Percentiles rank a stretch among this genome's conserved stretches.
These are phyloP conservation scores for Myotis lucifugus DNA, from an alignment of 2,113 vertebrate genomes.

Conservation along the genomic window DNA sequence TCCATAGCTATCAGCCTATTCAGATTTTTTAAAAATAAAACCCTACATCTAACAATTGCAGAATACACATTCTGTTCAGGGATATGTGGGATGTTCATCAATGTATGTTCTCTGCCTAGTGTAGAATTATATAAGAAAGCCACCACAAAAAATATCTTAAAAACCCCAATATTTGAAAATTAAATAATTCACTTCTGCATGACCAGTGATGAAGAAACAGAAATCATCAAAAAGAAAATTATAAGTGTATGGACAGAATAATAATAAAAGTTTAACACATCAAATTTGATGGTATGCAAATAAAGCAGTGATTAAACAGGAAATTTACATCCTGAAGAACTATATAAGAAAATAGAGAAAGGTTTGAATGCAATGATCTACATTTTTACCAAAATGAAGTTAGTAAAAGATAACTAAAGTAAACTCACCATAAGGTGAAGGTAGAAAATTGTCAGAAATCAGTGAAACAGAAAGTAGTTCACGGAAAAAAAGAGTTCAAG, in stretches of 20 bases:
- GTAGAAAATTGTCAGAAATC: neutral
- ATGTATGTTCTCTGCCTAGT: neutral
- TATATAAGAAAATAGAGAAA: neutral
- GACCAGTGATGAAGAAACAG: neutral
- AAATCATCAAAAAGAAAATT: neutral
- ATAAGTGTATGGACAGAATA: neutral
- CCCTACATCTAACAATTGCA: no score
- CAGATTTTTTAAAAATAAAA: neutral
- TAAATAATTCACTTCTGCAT: neutral
- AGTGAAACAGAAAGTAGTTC: neutral
- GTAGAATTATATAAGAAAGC: neutral
- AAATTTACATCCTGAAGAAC: neutral
- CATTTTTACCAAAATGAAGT: neutral
- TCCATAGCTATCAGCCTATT: no score
- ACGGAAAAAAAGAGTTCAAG: neutral
- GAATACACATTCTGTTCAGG: neutral
- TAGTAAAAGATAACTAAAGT: neutral
- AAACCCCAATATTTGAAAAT: neutral
- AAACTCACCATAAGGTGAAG: neutral
- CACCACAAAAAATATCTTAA: neutral
- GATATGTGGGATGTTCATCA: neutral
- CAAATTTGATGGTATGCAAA: neutral
- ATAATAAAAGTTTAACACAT: neutral
- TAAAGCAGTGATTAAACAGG: neutral
- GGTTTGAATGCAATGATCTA: neutral